Evolutionary conservation across 2,113 vertebrate species (phyloP), one percentile per base, ranked within the genome.

Genomic region (Natator depressus): DNA sequence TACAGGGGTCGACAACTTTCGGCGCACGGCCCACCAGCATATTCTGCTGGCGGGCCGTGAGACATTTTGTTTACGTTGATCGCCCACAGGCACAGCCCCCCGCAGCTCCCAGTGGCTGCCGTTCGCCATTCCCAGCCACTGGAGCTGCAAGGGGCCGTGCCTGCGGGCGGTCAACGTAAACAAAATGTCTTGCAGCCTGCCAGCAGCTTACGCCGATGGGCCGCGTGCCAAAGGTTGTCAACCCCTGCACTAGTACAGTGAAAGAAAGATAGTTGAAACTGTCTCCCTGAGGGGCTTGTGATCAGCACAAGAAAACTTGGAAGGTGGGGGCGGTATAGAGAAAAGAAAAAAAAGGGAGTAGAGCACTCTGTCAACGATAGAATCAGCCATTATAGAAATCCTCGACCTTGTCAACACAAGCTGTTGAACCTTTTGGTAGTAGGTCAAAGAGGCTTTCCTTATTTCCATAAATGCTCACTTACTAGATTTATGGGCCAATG

Each of bases 401-500:
- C 54, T 76, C 93, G 89, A 98, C 94, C 82, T 97, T 96, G 92
- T 49, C 96, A 95, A 92, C 84, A 91, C 13, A 93, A 90, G 31
- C 4, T 3, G 47, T 72, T 95, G 79, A 94, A 91, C 49, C 12
- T 95, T 94, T 88, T 91, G 90, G 87, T 95, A 94, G 91, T 29
- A 95, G 84, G 94, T 97, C 94, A 95, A 89, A 96, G 91, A 93
- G 95, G 89, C 97, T 97, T 97, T 85, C 80, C 86, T 96, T 97
- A 98, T 98, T 98, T 98, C 96, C 94, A 86, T 94, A 97, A 92
- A 59, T 69, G 92, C 94, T 94, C 97, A 93, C 96, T 92, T 96
- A 69, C 51, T 82, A 95, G 76, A 97, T 95, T 97, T 96, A 97
- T 93, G 65, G 93, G 72, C 55, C 81, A 93, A 50, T 87, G 96